Evolutionary conservation across 2,113 vertebrate species (phyloP).

Genomic region (Eulacestoma nigropectus): DNA sequence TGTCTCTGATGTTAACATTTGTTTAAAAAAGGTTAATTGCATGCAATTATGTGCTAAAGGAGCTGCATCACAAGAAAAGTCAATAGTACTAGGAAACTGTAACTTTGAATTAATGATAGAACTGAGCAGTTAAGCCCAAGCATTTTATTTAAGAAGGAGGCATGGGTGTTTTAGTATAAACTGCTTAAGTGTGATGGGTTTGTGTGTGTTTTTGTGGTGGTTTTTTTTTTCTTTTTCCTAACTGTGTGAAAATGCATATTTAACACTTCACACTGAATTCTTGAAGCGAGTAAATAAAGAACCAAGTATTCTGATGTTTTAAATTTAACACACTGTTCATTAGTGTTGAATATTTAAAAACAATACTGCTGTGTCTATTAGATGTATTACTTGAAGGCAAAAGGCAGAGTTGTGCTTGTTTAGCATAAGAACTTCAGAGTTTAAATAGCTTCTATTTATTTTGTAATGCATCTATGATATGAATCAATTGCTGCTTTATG

Average conservation of each 20-base stretch:
- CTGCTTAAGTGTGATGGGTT: not conserved
- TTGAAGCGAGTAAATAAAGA: not conserved
- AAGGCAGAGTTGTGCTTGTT: not conserved
- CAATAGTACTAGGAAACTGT: slow-evolving; percentile 43
- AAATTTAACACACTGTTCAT: not conserved
- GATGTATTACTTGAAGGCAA: not conserved
- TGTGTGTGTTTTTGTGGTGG: not conserved
- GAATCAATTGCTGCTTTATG: not conserved
- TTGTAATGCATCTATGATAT: not conserved
- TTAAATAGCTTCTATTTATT: not conserved
- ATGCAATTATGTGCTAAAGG: slow-evolving; percentile 35
- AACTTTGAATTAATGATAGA: slow-evolving; percentile 45
- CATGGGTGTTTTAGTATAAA: not conserved
- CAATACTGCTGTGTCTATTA: not conserved
- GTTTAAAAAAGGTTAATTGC: slow-evolving; percentile 54
- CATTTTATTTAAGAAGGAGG: slow-evolving; percentile 12
- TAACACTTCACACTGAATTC: not conserved
- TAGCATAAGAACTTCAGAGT: not conserved
- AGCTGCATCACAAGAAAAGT: slow-evolving; percentile 38
- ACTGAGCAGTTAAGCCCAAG: slow-evolving; percentile 1
- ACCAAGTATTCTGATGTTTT: not conserved
- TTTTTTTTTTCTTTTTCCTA: not conserved
- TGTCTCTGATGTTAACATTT: slow-evolving; percentile 43
- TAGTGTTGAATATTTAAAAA: not conserved
- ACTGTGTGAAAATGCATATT: not conserved